Percentiles rank a stretch among this genome's conserved stretches.
Evolutionary conservation across 1,140 invertebrate genomes (phyloP).

Genomic region (Octopus sinensis): DNA sequence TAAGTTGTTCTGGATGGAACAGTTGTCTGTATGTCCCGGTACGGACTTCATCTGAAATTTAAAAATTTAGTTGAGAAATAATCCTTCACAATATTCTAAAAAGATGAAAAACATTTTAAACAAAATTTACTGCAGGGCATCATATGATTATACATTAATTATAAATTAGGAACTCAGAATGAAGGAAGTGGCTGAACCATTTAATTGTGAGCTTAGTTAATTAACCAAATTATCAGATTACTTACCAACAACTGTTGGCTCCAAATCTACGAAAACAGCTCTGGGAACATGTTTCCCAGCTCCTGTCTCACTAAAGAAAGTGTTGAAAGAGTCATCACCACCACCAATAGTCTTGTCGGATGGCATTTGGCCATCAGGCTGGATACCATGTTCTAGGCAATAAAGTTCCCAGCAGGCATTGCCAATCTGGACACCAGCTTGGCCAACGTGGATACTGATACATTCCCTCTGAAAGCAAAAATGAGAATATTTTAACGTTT

Average conservation of each 20-base stretch:
- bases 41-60: conserved; percentile 45
- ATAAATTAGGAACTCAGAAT: no score
- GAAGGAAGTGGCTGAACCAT: conserved; percentile 54
- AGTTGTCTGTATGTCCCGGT: not conserved
- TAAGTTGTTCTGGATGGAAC: conserved; percentile 6
- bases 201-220: conserved; percentile 63
- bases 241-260: conserved; percentile 80
- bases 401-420: conserved; percentile 26
- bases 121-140: no score
- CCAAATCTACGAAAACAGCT: conserved; percentile 78
- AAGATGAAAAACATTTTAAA: no score
- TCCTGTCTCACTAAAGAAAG: conserved; percentile 63
- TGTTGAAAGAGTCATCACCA: conserved; percentile 51
- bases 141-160: no score
- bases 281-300: conserved; percentile 81
- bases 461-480: conserved; percentile 63
- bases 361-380: conserved; percentile 22
- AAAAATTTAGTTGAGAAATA: conserved; percentile 38
- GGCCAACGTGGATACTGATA: conserved; percentile 80
- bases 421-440: conserved; percentile 78
- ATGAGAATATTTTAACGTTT: not conserved
- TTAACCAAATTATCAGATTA: conserved; percentile 66
- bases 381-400: conserved; percentile 22
- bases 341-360: conserved; percentile 55
- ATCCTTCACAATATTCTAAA: no score